Base-by-base conservation (phyloP, 2,888 invertebrate genomes). In the Platerodrilus igneus region DNA sequence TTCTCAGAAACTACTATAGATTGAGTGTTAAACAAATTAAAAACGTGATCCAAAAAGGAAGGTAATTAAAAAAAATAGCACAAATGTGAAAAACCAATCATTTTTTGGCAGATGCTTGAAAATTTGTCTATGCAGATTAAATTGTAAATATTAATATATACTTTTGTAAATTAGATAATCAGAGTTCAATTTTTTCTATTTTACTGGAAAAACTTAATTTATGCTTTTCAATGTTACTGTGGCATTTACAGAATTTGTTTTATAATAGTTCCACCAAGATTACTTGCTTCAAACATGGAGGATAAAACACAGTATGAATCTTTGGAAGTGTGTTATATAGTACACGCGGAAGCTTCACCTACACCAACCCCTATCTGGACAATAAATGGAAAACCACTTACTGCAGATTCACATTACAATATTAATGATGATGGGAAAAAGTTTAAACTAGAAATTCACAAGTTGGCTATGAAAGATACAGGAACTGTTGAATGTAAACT, bases 401-500 rank as follows among this genome's bases (percentile, higher is more conserved):
- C 79, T 48, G 69, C 78, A 0, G 78, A 81, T 45, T 76, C 55
- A 3, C 59, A 66, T 37, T 51, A 76, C 26, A 71, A 79, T 37
- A 73, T 81, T 33, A 76, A 76, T 40, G 77, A 79, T 43, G 79
- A 80, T 17, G 84, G 83, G 16, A 83, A 86, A 46, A 71, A 77
- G 28, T 86, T 83, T 61, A 81, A 79, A 56, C 67, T 94, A 48
- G 81, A 82, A 54, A 78, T 94, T 21, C 77, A 76, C 30, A 79
- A 79, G 35, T 74, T 86, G 1, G 74, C 78, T 38, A 62, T 81
- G 52, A 75, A 74, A 6, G 92, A 93, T 63, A 82, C 80, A n/a
- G 89, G 87, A 6, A 73, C 79, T 41, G 94, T 91, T 72, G 82
- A 85, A 52, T 86, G 89, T 41, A 79, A 84, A 43, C 75, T 94